These are phyloP conservation scores for Dynastes tityus DNA, from an alignment of 2,888 invertebrate species.

Conservation along the genomic window DNA sequence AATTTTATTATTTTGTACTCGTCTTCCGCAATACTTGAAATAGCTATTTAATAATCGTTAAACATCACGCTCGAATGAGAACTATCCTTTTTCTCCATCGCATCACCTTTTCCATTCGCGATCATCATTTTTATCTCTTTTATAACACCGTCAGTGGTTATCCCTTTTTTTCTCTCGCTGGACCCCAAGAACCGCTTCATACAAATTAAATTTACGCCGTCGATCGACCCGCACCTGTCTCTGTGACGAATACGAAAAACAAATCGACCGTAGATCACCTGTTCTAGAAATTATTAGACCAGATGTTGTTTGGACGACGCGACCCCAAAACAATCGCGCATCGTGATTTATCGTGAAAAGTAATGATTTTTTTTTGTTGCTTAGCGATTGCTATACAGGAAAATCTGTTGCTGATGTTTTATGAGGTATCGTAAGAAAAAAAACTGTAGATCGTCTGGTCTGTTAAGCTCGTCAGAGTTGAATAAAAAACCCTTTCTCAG, in stretches of 20 bases:
- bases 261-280: conserved; percentile 42
- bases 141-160: neutral
- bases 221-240: conserved; percentile 32
- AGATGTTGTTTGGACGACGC: conserved; percentile 5
- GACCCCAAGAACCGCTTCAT: conserved; percentile 1
- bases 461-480: conserved; percentile 28
- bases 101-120: neutral
- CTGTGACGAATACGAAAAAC: conserved; percentile 14
- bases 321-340: conserved; percentile 30
- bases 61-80: conserved; percentile 21
- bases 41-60: conserved; percentile 13
- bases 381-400: conserved; percentile 1
- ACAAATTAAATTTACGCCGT: conserved; percentile 11
- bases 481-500: conserved; percentile 12
- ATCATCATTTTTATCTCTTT: conserved; percentile 24
- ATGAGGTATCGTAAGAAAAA: neutral
- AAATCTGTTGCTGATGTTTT: conserved; percentile 12
- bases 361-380: conserved; percentile 31
- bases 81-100: neutral
- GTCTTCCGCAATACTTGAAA: neutral
- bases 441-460: conserved; percentile 3
- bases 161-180: neutral
- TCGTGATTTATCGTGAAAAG: conserved; percentile 37
- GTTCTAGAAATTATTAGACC: conserved; percentile 38
- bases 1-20: neutral